A percentile compares a stretch with the other conserved stretches of the same genome.
Evolutionary conservation across 2,113 vertebrate species (phyloP).

Genomic region (Pipa parva): DNA sequence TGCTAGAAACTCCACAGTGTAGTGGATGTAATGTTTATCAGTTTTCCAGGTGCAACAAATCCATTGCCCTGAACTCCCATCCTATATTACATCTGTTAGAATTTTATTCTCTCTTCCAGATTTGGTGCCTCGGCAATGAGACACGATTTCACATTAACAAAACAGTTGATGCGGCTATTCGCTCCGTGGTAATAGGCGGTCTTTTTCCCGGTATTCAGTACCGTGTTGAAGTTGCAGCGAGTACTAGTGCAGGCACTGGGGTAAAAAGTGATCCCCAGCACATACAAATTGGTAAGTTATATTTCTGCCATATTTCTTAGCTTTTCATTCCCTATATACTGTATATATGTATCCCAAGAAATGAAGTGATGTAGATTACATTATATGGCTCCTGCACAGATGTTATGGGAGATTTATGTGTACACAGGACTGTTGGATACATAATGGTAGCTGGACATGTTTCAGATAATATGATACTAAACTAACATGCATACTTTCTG

Average conservation of each 20-base stretch:
- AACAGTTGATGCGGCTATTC: conserved; percentile 93
- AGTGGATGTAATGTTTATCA: too few relatives aligned
- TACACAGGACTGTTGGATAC: neutral
- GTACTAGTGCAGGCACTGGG: conserved; percentile 90
- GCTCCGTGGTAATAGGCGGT: conserved; percentile 92
- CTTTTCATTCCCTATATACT: neutral
- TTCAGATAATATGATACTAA: neutral
- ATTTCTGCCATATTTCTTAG: neutral
- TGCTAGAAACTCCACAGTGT: too few relatives aligned
- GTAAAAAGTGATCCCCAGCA: conserved; percentile 91
- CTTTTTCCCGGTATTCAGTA: conserved; percentile 91
- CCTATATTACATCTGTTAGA: conserved; percentile 6
- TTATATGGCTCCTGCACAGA: neutral
- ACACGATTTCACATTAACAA: conserved; percentile 97
- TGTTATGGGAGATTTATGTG: neutral
- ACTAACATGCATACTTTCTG: neutral
- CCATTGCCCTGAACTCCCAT: too few relatives aligned
- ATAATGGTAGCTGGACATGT: neutral
- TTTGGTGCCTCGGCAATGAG: conserved; percentile 97
- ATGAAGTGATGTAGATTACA: neutral
- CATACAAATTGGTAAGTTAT: conserved; percentile 86
- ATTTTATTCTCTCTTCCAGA: conserved; percentile 58
- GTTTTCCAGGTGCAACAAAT: too few relatives aligned
- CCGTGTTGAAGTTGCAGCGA: conserved; percentile 90
- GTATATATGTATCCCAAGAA: neutral